Conservation (phyloP, 2,797 vertebrate species). For the Loris lydekkerianus region DNA sequence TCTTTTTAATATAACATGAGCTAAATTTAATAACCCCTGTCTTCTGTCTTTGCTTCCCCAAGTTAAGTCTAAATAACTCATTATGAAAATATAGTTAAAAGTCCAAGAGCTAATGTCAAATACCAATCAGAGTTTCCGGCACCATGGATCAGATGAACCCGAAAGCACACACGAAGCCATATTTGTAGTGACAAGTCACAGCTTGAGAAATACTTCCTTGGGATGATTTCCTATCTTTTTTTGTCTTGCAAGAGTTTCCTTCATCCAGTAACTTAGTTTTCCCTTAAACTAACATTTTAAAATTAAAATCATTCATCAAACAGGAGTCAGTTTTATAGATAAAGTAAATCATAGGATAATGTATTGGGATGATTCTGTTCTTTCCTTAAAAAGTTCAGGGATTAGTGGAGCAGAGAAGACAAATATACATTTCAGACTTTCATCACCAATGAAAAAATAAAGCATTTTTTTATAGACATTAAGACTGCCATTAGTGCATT, state of each 20-base stretch:
- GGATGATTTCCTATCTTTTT: not conserved
- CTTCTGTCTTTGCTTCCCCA: conserved; percentile 60
- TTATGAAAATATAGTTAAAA: conserved; percentile 45
- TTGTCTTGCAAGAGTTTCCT: not conserved
- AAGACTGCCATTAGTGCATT: conserved; percentile 94
- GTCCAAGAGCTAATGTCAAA: conserved; percentile 31
- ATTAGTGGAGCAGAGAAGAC: not conserved
- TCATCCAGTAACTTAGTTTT: conserved; percentile 50
- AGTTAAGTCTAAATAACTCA: conserved; percentile 24
- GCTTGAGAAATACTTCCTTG: not conserved
- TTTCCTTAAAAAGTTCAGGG: conserved; percentile 47
- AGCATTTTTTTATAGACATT: conserved; percentile 88
- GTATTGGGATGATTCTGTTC: conserved; percentile 15
- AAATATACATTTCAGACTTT: conserved; percentile 67
- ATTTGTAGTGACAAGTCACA: not conserved
- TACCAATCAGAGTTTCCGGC: not conserved
- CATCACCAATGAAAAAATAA: conserved; percentile 87
- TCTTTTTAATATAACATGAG: conserved; percentile 63
- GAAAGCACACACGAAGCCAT: not conserved
- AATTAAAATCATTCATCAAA: conserved; percentile 57
- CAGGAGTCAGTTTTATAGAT: not conserved
- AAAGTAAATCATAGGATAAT: conserved; percentile 43
- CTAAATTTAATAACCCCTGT: conserved; percentile 24
- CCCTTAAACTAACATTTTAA: conserved; percentile 44
- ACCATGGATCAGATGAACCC: not conserved